Evolutionary conservation across 1,140 invertebrate genomes (phyloP).

Genomic region (Magallana gigas): DNA sequence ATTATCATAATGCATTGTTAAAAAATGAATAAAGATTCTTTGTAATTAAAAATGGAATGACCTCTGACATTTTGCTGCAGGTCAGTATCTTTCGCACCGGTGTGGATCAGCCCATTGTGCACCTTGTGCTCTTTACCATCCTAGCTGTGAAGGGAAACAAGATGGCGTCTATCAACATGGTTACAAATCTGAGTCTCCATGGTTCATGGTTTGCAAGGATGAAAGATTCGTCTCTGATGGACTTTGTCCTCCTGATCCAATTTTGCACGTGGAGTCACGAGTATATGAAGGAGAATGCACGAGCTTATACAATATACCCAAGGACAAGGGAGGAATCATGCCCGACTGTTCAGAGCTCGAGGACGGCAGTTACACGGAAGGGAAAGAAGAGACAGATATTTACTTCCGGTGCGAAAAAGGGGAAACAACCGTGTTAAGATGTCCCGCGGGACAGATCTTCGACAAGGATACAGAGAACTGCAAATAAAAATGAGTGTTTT

Average conservation of each 20-base stretch:
- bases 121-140: constrained; percentile 48
- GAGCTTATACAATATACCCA: constrained; percentile 51
- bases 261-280: constrained; percentile 40
- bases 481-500: background rate
- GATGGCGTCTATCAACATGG: constrained; percentile 52
- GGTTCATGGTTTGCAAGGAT: constrained; percentile 55
- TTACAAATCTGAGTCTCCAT: constrained; percentile 53
- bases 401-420: constrained; percentile 53
- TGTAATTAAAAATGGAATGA: too few species aligned
- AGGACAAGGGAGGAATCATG: constrained; percentile 53
- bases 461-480: background rate
- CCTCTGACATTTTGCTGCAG: constrained; percentile 2
- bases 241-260: constrained; percentile 37
- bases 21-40: too few species aligned
- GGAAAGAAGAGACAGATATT: constrained; percentile 48
- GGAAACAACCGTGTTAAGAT: background rate
- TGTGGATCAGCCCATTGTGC: constrained; percentile 48
- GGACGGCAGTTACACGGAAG: constrained; percentile 53
- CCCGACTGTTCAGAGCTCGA: constrained; percentile 46
- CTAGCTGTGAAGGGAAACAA: constrained; percentile 57
- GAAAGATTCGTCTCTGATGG: constrained; percentile 50
- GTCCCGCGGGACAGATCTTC: background rate
- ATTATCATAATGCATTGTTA: too few species aligned
- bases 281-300: constrained; percentile 50
- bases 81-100: constrained; percentile 49